Percentiles rank a stretch among this genome's conserved stretches.
These are phyloP conservation scores for Enteromius radiatus DNA, from an alignment of 2,797 vertebrate genomes.

Conservation along the genomic window DNA sequence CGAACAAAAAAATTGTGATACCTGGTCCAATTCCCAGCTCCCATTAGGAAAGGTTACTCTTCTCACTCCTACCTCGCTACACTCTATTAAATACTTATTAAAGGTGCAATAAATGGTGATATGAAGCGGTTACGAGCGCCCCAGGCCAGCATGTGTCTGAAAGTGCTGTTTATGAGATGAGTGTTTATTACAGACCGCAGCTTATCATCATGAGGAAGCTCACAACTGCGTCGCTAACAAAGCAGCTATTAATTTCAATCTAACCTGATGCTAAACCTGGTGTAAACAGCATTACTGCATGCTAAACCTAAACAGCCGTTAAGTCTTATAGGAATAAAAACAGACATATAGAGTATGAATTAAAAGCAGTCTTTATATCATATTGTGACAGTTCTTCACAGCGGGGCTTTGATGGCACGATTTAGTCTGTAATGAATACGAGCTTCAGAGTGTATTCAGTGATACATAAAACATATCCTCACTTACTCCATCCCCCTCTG, in stretches of 20 bases:
- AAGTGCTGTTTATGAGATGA: conserved; percentile 75
- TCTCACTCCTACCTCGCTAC: conserved; percentile 61
- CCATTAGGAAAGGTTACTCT: conserved; percentile 29
- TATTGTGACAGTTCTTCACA: conserved; percentile 21
- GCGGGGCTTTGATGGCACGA: conserved; percentile 18
- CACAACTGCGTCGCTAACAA: conserved; percentile 30
- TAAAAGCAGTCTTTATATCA: not conserved
- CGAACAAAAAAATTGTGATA: conserved; percentile 3
- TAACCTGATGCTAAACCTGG: conserved; percentile 15
- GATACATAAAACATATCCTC: conserved; percentile 33
- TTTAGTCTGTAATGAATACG: conserved; percentile 35
- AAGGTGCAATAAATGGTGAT: conserved; percentile 79
- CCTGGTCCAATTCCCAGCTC: conserved; percentile 43
- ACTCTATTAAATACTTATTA: conserved; percentile 79
- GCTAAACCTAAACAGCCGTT: not conserved
- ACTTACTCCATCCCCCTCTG: conserved; percentile 43
- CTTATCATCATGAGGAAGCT: conserved; percentile 68
- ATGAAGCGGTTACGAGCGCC: conserved; percentile 79
- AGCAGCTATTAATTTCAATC: conserved; percentile 32
- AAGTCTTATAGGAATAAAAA: not conserved
- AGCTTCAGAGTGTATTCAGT: conserved; percentile 13
- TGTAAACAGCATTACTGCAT: not conserved
- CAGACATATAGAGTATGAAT: conserved; percentile 8
- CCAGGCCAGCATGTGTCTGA: conserved; percentile 73
- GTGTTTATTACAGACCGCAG: conserved; percentile 76